phyloP scores from a whole-genome alignment of 2,888 invertebrate genomes.

The Drosophila pseudotakahashii region DNA sequence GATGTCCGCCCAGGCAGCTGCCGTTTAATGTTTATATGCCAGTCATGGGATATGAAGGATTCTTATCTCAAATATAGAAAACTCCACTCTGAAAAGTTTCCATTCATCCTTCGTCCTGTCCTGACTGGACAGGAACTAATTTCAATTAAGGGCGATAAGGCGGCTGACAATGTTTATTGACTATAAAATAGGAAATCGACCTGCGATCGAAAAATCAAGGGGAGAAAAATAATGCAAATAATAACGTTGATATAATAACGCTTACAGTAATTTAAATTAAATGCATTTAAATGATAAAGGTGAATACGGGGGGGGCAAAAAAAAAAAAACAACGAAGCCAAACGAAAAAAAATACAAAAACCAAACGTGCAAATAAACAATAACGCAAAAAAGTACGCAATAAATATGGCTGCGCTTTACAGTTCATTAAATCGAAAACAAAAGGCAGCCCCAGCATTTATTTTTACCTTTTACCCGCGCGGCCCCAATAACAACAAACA shows the following conservation, averaged over 20 bases:
- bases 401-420: slow-evolving; percentile 77
- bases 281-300: slow-evolving; percentile 72
- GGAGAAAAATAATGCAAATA: slow-evolving; percentile 40
- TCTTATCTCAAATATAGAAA: too few relatives aligned
- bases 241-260: slow-evolving; percentile 64
- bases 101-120: not conserved
- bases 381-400: slow-evolving; percentile 65
- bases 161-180: slow-evolving; percentile 71
- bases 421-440: slow-evolving; percentile 78
- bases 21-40: slow-evolving; percentile 56
- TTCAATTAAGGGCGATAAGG: slow-evolving; percentile 74
- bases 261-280: slow-evolving; percentile 72
- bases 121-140: slow-evolving; percentile 50
- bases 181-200: slow-evolving; percentile 62
- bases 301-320: slow-evolving; percentile 23
- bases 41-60: slow-evolving; percentile 12
- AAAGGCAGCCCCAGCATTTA: slow-evolving; percentile 66
- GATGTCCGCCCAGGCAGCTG: slow-evolving; percentile 53
- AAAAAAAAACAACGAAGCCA: slow-evolving; percentile 14
- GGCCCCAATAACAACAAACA: slow-evolving; percentile 45
- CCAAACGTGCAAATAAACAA: slow-evolving; percentile 61
- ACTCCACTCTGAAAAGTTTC: not conserved
- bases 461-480: slow-evolving; percentile 35
- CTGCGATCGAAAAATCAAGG: slow-evolving; percentile 7
- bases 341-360: slow-evolving; percentile 18